Evolutionary conservation across 2,797 vertebrate genomes (phyloP).

Genomic region (Poeciliopsis gracilis): DNA sequence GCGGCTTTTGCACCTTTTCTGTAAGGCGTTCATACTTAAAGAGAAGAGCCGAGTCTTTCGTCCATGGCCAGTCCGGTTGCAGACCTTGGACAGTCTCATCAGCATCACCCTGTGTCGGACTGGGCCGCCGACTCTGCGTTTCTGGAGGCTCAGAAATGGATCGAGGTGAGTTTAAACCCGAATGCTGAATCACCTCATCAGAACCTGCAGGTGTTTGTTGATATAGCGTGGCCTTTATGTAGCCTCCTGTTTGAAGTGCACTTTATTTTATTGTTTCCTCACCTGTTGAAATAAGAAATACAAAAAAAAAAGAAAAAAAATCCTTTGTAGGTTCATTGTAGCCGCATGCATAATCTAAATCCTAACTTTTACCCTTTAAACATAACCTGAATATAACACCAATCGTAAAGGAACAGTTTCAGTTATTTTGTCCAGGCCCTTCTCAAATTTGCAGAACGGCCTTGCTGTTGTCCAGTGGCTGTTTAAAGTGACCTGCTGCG

Average conservation of each 20-base stretch:
- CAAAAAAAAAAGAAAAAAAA: too few relatives aligned
- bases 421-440: neutral
- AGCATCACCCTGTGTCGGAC: slow-evolving; percentile 73
- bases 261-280: slow-evolving; percentile 54
- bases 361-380: neutral
- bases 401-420: neutral
- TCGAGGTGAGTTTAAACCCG: slow-evolving; percentile 85
- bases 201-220: slow-evolving; percentile 29
- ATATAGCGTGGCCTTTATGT: slow-evolving; percentile 16
- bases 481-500: slow-evolving; percentile 46
- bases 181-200: neutral
- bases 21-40: slow-evolving; percentile 17
- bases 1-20: slow-evolving; percentile 3
- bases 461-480: slow-evolving; percentile 48
- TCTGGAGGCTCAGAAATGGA: slow-evolving; percentile 93
- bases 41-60: slow-evolving; percentile 49
- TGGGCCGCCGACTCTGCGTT: slow-evolving; percentile 84
- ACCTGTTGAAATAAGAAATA: slow-evolving; percentile 74
- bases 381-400: neutral
- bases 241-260: neutral
- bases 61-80: slow-evolving; percentile 90
- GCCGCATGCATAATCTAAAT: neutral
- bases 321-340: rapidly evolving
- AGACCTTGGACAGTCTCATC: slow-evolving; percentile 82
- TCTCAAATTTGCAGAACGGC: slow-evolving; percentile 27